Evolutionary conservation across 2,797 vertebrate species (phyloP).

Genomic region (Melopsittacus undulatus): DNA sequence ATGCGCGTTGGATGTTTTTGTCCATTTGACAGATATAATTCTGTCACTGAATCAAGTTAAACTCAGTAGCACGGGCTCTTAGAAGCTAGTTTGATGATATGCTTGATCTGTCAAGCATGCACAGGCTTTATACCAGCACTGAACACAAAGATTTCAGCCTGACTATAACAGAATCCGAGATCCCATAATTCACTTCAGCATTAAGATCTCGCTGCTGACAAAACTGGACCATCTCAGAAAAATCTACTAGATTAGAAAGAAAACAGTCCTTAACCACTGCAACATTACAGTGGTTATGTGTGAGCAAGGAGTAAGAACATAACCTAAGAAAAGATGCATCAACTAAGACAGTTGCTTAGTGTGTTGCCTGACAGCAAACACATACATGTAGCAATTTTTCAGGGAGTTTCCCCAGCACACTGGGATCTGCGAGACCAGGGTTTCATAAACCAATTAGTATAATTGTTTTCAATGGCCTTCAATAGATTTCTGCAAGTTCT

Average conservation of each 20-base stretch:
- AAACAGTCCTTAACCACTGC: not conserved
- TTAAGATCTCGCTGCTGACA: not conserved
- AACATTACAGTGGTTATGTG: not conserved
- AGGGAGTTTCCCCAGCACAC: not conserved
- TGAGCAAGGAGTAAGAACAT: not conserved
- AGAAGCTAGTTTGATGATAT: not conserved
- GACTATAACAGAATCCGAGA: not conserved
- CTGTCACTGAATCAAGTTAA: not conserved
- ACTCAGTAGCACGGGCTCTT: not conserved
- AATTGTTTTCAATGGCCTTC: not conserved
- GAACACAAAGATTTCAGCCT: not conserved
- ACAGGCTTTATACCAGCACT: not conserved
- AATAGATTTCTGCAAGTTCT: not conserved
- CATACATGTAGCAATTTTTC: not conserved
- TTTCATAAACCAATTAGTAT: not conserved
- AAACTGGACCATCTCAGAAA: not conserved
- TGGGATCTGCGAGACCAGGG: not conserved
- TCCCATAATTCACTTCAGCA: not conserved
- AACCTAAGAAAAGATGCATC: not conserved
- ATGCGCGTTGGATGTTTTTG: not conserved
- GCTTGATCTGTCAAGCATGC: not conserved
- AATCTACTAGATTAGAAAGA: not conserved
- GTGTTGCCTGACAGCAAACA: not conserved
- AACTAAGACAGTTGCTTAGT: not conserved
- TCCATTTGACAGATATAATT: not conserved